Percentiles rank a stretch among this genome's conserved stretches.
These are phyloP conservation scores for Elegia similella DNA, from an alignment of 2,888 invertebrate species.

Conservation along the genomic window DNA sequence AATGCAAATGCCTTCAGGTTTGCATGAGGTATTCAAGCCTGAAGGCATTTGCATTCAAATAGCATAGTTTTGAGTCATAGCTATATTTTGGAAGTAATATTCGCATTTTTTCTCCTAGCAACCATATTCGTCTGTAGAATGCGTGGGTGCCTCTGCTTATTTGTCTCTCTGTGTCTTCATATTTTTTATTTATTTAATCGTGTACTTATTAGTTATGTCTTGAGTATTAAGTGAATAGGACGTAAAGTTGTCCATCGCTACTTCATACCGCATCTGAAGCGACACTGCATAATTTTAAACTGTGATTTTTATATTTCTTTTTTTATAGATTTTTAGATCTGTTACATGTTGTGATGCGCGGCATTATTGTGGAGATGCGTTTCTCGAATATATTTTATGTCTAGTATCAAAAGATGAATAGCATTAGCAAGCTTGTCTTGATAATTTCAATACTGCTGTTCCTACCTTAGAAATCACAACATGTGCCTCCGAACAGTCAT, in stretches of 20 bases:
- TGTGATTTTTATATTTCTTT: slow-evolving; percentile 79
- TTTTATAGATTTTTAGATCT: slow-evolving; percentile 75
- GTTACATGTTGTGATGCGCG: slow-evolving; percentile 76
- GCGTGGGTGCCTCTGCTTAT: slow-evolving; percentile 71
- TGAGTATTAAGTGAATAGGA: slow-evolving; percentile 59
- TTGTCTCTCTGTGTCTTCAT: slow-evolving; percentile 74
- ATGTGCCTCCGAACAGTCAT: slow-evolving; percentile 60
- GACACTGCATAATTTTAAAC: slow-evolving; percentile 80
- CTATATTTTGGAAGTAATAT: slow-evolving; percentile 12
- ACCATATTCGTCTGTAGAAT: slow-evolving; percentile 59
- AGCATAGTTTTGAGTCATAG: slow-evolving; percentile 21
- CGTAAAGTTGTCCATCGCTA: slow-evolving; percentile 58
- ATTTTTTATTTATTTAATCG: slow-evolving; percentile 64
- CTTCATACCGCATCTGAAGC: slow-evolving; percentile 75
- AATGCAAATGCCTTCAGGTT: too few relatives aligned
- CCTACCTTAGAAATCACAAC: slow-evolving; percentile 63
- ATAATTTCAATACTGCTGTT: slow-evolving; percentile 32
- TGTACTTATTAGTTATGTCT: slow-evolving; percentile 78
- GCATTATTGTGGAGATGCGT: slow-evolving; percentile 47
- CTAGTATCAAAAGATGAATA: slow-evolving; percentile 42
- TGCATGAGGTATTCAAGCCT: too few relatives aligned
- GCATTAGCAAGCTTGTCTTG: slow-evolving; percentile 40
- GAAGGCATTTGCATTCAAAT: too few relatives aligned
- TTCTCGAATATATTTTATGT: slow-evolving; percentile 37
- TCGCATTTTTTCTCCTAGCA: slow-evolving; percentile 37